A percentile compares a stretch with the other conserved stretches of the same genome.
Evolutionary conservation across 2,797 vertebrate genomes (phyloP).

Genomic region (Oreochromis grahami): DNA sequence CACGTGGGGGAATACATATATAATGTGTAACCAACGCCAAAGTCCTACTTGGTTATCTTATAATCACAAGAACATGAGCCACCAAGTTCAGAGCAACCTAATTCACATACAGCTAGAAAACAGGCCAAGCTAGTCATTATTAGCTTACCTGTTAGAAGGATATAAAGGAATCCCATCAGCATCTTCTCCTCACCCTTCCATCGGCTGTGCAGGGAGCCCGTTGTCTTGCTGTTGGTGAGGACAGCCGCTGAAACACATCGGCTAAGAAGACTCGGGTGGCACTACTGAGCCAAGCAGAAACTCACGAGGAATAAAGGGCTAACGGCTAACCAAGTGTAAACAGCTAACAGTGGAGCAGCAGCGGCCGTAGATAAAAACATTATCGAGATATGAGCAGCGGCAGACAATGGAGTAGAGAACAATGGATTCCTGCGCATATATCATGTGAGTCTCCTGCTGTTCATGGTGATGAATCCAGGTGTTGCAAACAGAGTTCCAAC

Average conservation of each 20-base stretch:
- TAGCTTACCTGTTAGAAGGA: slow-evolving; percentile 58
- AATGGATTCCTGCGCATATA: background rate
- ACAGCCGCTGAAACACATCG: slow-evolving; percentile 24
- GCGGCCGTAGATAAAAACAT: background rate
- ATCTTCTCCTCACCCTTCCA: slow-evolving; percentile 65
- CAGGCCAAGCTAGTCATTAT: background rate
- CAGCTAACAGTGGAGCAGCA: background rate
- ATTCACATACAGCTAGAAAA: background rate
- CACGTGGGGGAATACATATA: background rate
- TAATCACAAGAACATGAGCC: background rate
- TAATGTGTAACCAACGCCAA: background rate
- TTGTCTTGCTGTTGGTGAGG: slow-evolving; percentile 7
- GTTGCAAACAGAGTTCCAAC: background rate
- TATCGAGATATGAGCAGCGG: background rate
- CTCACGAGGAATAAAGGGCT: background rate
- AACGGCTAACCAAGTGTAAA: slow-evolving; percentile 2
- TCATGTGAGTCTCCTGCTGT: too few species aligned
- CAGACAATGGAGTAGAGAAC: background rate
- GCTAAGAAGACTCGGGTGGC: background rate
- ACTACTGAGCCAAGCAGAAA: background rate
- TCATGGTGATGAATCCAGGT: background rate
- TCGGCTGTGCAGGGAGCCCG: slow-evolving; percentile 14
- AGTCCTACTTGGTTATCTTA: background rate
- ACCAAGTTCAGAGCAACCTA: background rate
- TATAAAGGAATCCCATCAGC: slow-evolving; percentile 45